Evolutionary conservation across 2,113 vertebrate genomes (phyloP).

Genomic region (Catharus bicknelli): DNA sequence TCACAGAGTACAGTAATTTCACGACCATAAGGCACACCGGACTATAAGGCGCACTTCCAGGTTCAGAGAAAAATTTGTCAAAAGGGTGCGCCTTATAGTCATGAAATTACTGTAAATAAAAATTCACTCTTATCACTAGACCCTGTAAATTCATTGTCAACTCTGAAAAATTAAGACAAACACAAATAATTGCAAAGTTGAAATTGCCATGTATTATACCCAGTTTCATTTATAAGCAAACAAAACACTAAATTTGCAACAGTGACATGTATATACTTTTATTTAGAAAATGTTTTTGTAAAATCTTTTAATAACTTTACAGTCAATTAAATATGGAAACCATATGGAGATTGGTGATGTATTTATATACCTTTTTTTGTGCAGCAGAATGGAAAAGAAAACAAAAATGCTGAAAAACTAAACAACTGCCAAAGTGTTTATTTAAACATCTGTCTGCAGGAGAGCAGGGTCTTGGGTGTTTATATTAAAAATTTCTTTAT

Average conservation of each 20-base stretch:
- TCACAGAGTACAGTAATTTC: background rate
- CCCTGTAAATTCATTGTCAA: background rate
- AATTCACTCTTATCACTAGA: background rate
- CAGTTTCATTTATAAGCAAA: background rate
- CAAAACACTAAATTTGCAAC: background rate
- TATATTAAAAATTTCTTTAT: background rate
- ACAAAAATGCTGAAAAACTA: background rate
- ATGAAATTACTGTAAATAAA: background rate
- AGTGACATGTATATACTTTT: background rate
- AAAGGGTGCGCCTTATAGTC: no score
- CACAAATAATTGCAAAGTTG: background rate
- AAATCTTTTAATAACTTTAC: background rate
- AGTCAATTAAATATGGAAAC: conserved; percentile 10
- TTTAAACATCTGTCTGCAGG: background rate
- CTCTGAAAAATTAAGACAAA: background rate
- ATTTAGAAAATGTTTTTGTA: background rate
- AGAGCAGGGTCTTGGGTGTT: background rate
- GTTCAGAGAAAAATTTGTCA: no score
- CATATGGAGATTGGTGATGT: background rate
- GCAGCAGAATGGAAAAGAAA: background rate
- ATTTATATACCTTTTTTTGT: background rate
- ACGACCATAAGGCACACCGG: no score
- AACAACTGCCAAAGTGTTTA: background rate
- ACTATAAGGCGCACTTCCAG: no score
- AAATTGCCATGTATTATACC: background rate